These are phyloP conservation scores for Melangyna quadrimaculata DNA, from an alignment of 2,888 invertebrate species.

Conservation along the genomic window DNA sequence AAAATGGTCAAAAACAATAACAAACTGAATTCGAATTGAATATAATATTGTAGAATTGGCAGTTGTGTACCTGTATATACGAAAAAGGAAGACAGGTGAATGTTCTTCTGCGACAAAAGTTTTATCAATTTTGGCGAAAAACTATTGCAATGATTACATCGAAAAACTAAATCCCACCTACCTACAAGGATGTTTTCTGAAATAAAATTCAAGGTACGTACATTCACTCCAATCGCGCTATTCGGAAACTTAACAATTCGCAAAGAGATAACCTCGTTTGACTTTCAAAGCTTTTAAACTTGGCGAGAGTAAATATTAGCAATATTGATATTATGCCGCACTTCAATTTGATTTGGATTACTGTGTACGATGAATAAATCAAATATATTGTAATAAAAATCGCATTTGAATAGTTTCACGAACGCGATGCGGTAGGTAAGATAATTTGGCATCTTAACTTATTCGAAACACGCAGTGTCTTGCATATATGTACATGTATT, in stretches of 20 bases:
- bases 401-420: constrained; percentile 67
- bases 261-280: constrained; percentile 61
- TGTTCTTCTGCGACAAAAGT: constrained; percentile 1
- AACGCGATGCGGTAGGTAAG: constrained; percentile 69
- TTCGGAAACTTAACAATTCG: constrained; percentile 23
- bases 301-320: too few species aligned
- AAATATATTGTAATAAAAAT: constrained; percentile 49
- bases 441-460: constrained; percentile 58
- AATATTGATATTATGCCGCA: not conserved
- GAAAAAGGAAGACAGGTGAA: constrained; percentile 19
- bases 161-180: not conserved
- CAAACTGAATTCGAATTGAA: constrained; percentile 30
- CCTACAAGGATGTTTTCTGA: constrained; percentile 52
- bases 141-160: not conserved
- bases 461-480: constrained; percentile 58
- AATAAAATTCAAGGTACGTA: constrained; percentile 53
- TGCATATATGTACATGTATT: constrained; percentile 33
- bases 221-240: constrained; percentile 15
- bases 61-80: not conserved
- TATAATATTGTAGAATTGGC: constrained; percentile 7
- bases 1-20: constrained; percentile 61
- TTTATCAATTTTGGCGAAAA: constrained; percentile 4
- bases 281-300: not conserved
- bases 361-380: constrained; percentile 55
- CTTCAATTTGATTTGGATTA: constrained; percentile 42